A percentile compares a stretch with the other conserved stretches of the same genome.
phyloP scores from a whole-genome alignment of 2,797 vertebrate species.

The Carcharodon carcharias region DNA sequence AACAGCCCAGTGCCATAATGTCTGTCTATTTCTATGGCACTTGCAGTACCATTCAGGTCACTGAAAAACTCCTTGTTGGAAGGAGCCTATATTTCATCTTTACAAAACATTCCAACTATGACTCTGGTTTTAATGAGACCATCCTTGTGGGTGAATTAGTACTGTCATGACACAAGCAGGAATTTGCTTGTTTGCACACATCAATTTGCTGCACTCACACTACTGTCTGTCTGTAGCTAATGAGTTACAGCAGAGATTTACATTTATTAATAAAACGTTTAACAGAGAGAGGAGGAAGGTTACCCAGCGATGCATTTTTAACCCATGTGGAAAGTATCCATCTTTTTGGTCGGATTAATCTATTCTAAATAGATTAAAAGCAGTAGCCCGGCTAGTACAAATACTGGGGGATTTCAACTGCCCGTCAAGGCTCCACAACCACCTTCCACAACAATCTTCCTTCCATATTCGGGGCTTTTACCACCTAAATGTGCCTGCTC shows the following conservation, averaged over 20 bases:
- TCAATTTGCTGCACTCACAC: not conserved
- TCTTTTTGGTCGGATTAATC: not conserved
- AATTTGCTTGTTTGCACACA: not conserved
- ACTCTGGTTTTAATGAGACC: not conserved
- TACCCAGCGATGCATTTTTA: not conserved
- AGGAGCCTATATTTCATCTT: not conserved
- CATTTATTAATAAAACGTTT: not conserved
- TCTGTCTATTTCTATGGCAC: not conserved
- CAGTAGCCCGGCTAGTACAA: not conserved
- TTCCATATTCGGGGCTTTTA: not conserved
- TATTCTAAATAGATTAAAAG: not conserved
- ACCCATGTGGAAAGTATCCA: not conserved
- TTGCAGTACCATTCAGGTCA: not conserved
- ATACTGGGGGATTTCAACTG: not conserved
- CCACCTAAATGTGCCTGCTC: not conserved
- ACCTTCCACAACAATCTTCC: not conserved
- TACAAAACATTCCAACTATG: not conserved
- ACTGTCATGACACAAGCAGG: not conserved
- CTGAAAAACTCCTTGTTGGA: not conserved
- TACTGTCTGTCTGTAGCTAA: not conserved
- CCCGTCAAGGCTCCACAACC: not conserved
- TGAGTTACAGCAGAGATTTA: not conserved
- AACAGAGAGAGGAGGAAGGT: not conserved
- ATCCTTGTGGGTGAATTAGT: conserved; percentile 1
- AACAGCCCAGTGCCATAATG: not conserved